Base-by-base conservation (phyloP, 2,888 invertebrate genomes). In the Trimorus sp. region DNA sequence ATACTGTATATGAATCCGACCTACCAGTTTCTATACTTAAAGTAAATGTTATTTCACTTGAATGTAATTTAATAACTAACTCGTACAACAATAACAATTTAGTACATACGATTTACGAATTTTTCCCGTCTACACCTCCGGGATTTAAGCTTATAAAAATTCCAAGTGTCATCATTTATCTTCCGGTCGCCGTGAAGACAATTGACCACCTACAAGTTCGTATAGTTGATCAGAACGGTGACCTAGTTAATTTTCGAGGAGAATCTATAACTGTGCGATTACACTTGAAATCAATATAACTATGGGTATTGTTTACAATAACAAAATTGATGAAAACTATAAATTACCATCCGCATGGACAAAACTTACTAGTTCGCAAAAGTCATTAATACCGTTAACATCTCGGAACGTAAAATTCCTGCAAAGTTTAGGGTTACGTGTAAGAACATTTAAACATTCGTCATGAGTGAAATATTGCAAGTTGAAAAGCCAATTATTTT, bases 141-240 rank as follows among this genome's bases (percentile, higher is more conserved):
- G 90, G 90, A 9, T 91, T 87, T 88, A 88, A 89, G 85, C 62
- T 84, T 7, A 84, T 88, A 63, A 89, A 90, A 79, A 85, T 85
- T 15, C 90, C 84, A 38, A 70, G 71, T 38, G 63, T 80, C 26
- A 58, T 85, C 60, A 85, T 85, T 75, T 86, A 86, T 62, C 58
- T 85, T n/a, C 86, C 86, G 26, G 58, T 86, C 48, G 14, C 74
- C 16, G 74, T 71, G 7, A 56, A 75, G 26, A 53, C 60, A 42
- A 87, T 85, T 62, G 45, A 84, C 74, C 66, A 84, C 70, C 65
- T 86, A 4, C 85, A 85, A 49, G 7, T 86, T 9, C 79, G 81
- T 58, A 66, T 86, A 59, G 79, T 85, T 12, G 84, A 85, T 84
- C 86, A 86, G 62, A 74, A 84, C 70, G 82, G 76, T 12, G 42